phyloP scores from a whole-genome alignment of 2,113 vertebrate genomes.

The Ptychochromis oligacanthus region DNA sequence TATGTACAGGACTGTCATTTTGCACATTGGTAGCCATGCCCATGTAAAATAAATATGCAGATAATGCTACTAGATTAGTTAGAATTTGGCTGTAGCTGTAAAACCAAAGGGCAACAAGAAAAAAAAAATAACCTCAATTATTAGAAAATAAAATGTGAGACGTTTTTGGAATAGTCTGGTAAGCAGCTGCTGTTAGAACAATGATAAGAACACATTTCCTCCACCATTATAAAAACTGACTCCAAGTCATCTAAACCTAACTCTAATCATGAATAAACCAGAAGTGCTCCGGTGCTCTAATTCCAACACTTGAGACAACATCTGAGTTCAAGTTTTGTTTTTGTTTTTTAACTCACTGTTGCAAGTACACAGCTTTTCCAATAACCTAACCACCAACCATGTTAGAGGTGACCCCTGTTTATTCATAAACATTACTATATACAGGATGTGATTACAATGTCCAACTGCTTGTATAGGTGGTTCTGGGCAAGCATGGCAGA shows the following conservation, averaged over 20 bases:
- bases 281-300: constrained; percentile 37
- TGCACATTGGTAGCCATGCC: constrained; percentile 60
- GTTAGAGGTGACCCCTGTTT: constrained; percentile 26
- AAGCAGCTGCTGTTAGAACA: constrained; percentile 17
- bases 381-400: constrained; percentile 18
- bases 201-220: constrained; percentile 38
- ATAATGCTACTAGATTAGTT: constrained; percentile 47
- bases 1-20: constrained; percentile 72
- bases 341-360: constrained; percentile 11
- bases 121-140: constrained; percentile 14
- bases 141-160: constrained; percentile 19
- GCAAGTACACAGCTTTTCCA: constrained; percentile 17
- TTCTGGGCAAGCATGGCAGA: constrained; percentile 29
- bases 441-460: constrained; percentile 32
- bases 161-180: constrained; percentile 22
- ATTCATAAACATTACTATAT: constrained; percentile 40
- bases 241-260: constrained; percentile 33
- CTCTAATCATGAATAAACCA: constrained; percentile 60
- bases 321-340: constrained; percentile 10
- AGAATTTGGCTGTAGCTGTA: constrained; percentile 22
- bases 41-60: constrained; percentile 47
- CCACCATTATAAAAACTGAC: constrained; percentile 56
- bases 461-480: constrained; percentile 30
- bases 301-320: constrained; percentile 49
- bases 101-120: constrained; percentile 25